Evolutionary conservation across 2,888 invertebrate genomes (phyloP).

Genomic region (Sminthurinus aureus): DNA sequence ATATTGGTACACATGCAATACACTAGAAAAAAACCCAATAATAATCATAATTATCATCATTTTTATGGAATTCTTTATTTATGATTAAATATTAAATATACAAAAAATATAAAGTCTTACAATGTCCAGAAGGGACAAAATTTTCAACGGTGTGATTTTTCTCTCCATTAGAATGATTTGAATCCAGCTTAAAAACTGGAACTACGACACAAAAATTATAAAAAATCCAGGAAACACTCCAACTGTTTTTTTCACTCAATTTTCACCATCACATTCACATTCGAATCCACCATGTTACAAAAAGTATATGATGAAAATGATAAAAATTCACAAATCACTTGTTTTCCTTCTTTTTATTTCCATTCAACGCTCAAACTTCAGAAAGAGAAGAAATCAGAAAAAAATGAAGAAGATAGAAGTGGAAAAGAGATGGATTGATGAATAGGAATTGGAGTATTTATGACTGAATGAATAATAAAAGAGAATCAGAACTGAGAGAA

Average conservation of each 20-base stretch:
- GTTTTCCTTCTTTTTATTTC: no score
- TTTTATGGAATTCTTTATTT: not conserved
- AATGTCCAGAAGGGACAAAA: slow-evolving; percentile 27
- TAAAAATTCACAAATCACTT: no score
- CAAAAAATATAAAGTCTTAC: slow-evolving; percentile 15
- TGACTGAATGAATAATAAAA: no score
- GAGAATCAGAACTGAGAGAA: no score
- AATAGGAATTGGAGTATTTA: no score
- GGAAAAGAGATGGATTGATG: no score
- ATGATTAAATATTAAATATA: not conserved
- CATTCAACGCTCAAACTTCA: no score
- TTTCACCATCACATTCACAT: not conserved
- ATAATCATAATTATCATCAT: not conserved
- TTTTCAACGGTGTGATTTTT: slow-evolving; percentile 33
- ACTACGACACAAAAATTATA: not conserved
- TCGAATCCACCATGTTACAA: no score
- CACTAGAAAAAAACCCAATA: not conserved
- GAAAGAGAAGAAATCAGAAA: no score
- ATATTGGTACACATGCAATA: slow-evolving; percentile 8
- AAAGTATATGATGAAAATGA: no score
- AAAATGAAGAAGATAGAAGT: no score
- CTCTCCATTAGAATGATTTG: slow-evolving; percentile 27
- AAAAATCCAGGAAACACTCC: not conserved
- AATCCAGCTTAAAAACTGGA: not conserved
- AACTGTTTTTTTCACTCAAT: not conserved